Conservation (phyloP, 1,140 invertebrate genomes). For the Heterodera schachtii region DNA sequence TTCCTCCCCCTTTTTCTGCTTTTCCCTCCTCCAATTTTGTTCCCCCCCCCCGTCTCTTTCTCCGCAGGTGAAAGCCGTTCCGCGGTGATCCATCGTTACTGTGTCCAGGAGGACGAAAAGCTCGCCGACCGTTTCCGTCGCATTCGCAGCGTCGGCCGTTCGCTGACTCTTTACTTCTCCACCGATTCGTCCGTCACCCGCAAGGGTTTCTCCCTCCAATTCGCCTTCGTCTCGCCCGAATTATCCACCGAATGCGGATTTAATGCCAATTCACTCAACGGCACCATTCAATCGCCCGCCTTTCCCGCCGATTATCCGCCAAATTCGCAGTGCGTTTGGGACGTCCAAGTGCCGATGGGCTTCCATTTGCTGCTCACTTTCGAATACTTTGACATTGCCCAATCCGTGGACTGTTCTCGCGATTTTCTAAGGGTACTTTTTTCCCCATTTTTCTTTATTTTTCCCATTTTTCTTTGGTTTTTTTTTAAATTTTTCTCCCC, state of each 20-base stretch:
- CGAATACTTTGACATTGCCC: slow-evolving; percentile 67
- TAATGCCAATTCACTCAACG: slow-evolving; percentile 43
- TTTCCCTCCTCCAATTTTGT: not conserved
- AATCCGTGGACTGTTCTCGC: slow-evolving; percentile 46
- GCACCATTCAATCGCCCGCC: slow-evolving; percentile 48
- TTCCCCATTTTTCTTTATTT: slow-evolving; percentile 5
- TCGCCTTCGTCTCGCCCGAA: slow-evolving; percentile 9
- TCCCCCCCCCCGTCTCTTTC: not conserved
- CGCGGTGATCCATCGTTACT: slow-evolving; percentile 55
- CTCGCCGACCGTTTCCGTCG: slow-evolving; percentile 50
- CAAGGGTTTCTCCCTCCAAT: slow-evolving; percentile 30
- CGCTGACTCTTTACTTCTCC: slow-evolving; percentile 52
- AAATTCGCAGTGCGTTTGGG: slow-evolving; percentile 58
- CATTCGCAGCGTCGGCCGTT: slow-evolving; percentile 47
- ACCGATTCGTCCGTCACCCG: slow-evolving; percentile 41
- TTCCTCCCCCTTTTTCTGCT: not conserved
- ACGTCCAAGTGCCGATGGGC: slow-evolving; percentile 58
- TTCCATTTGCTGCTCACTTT: slow-evolving; percentile 54
- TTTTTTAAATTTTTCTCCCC: not conserved
- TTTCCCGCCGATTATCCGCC: slow-evolving; percentile 59
- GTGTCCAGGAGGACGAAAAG: slow-evolving; percentile 39
- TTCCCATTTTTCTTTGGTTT: slow-evolving; percentile 10
- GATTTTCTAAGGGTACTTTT: slow-evolving; percentile 48
- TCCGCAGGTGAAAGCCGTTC: slow-evolving; percentile 41
- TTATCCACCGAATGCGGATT: slow-evolving; percentile 61